Percentiles rank a stretch among this genome's conserved stretches.
phyloP scores from a whole-genome alignment of 2,888 invertebrate species.

The Drosophila mulleri region DNA sequence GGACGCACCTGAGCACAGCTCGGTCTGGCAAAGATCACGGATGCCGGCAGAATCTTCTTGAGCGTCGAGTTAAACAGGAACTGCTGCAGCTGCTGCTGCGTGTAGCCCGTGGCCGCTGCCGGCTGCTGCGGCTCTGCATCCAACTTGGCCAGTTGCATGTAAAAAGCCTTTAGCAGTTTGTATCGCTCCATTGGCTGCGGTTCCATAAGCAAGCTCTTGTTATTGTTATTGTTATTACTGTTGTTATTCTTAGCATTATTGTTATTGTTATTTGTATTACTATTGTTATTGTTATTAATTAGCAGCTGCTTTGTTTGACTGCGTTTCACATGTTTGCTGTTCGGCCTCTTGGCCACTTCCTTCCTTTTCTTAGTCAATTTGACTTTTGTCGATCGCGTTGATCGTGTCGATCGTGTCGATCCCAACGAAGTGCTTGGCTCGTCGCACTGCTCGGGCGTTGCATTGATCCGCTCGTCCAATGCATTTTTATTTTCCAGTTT shows the following conservation, averaged over 20 bases:
- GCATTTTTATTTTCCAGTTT: too few species aligned
- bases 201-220: neutral
- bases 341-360: neutral
- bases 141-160: neutral
- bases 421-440: neutral
- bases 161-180: neutral
- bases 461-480: neutral
- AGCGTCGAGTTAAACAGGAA: conserved; percentile 46
- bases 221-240: neutral
- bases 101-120: conserved; percentile 10
- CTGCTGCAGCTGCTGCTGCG: conserved; percentile 21
- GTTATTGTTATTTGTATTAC: neutral
- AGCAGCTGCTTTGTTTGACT: neutral
- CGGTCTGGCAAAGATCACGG: neutral
- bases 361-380: neutral
- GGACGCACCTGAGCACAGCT: neutral
- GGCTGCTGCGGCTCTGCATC: neutral
- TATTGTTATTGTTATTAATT: neutral
- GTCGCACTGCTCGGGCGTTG: neutral
- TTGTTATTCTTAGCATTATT: neutral
- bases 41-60: conserved; percentile 3
- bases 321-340: neutral
- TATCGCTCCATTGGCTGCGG: neutral
- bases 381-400: neutral
- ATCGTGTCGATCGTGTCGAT: neutral